A percentile compares a stretch with the other conserved stretches of the same genome.
These are phyloP conservation scores for Melopsittacus undulatus DNA, from an alignment of 2,797 vertebrate genomes.

Conservation along the genomic window DNA sequence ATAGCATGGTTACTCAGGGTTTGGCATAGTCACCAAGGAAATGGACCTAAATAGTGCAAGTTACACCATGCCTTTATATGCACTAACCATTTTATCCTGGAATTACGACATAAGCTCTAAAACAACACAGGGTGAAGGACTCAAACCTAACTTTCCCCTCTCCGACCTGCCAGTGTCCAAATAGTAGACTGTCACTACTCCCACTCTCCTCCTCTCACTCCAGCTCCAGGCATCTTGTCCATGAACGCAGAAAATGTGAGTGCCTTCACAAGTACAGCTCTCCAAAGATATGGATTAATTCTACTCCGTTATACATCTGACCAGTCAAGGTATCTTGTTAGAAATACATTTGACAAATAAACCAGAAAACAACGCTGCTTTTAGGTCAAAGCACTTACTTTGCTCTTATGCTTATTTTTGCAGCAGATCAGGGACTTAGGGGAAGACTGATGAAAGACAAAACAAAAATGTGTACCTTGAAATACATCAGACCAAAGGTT, in stretches of 20 bases:
- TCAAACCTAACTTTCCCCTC: neutral
- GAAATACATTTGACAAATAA: constrained; percentile 9
- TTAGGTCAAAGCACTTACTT: neutral
- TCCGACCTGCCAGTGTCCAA: neutral
- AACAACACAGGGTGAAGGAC: neutral
- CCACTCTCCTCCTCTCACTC: neutral
- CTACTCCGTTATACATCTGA: neutral
- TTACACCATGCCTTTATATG: neutral
- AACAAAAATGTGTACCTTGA: neutral
- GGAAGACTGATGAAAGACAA: neutral
- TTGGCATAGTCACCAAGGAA: neutral
- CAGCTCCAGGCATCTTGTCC: neutral
- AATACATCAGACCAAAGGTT: neutral
- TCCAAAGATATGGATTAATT: neutral
- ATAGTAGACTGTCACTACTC: neutral
- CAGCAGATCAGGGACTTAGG: neutral
- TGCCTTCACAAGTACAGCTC: neutral
- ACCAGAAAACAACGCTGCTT: neutral
- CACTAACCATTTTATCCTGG: neutral
- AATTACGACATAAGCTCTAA: neutral
- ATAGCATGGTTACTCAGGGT: neutral
- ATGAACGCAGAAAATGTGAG: neutral
- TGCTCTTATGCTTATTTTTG: neutral
- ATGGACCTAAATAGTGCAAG: neutral
- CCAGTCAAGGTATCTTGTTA: neutral